Base-by-base conservation (phyloP, 2,888 invertebrate genomes). In the Stenolophus ochropezus region DNA sequence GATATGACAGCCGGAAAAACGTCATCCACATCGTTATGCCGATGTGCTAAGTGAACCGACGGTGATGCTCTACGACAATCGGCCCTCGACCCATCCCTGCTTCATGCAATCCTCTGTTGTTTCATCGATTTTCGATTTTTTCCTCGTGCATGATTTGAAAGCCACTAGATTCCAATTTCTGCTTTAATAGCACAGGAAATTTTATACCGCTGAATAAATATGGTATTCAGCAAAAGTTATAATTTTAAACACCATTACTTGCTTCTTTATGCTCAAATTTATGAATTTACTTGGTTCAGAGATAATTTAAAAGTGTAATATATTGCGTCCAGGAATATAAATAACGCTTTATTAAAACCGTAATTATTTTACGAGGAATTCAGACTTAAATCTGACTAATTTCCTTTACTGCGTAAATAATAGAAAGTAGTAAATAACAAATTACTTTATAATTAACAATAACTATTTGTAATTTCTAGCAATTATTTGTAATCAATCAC, bases 1-100 rank as follows among this genome's bases (percentile, higher is more conserved):
- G 42, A 53, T 76, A 25, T 76, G 56, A 76, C 56, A 76, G 49
- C 76, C 76, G 76, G 76, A 76, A 75, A 75, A 75, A 53, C 56
- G 75, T 56, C 75, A 75, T 75, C 75, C 27, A 56, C 33, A 58
- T 56, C 53, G 53, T 33, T 53, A 56, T 53, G 58, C 11, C 20
- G 76, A 56, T 53, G 33, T 56, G 65, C 33, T 69, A 69, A 69
- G 65, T 69, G 75, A 69, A 33, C 33, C 33, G 65, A 69, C 18
- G 33, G 16, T 33, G 65, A 69, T 69, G 20, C 33, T 33, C 65
- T 14, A 33, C 33, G 16, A 69, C 65, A 69, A 69, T 69, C 65
- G 33, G 65, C 11, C 14, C 18, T 61, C 23, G n/a, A 61, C 21
- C 56, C 21, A 2, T 56, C 20, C 6, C 20, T 11, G 61, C 25